Evolutionary conservation across 1,140 invertebrate genomes (phyloP), one percentile per base, ranked within the genome.

Genomic region (Drosophila sechellia): DNA sequence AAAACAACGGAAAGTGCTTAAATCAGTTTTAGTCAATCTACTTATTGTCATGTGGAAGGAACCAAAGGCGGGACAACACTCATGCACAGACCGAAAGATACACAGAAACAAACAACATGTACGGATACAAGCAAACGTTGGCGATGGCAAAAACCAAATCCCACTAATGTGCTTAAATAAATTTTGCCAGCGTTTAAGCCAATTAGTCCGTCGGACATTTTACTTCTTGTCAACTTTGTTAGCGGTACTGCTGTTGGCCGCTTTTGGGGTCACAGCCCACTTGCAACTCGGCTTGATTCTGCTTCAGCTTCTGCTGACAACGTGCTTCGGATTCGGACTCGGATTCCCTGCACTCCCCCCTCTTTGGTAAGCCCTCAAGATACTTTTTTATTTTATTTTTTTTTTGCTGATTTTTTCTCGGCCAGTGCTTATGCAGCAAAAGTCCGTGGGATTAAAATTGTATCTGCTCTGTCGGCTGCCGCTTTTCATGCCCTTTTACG

Each of bases 131-230:
- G 31, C 43, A 17, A 49, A 31, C 48, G 57, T 22, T 45, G 63
- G 57, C 61, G 63, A 31, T 31, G 31, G 73, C 72, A 80, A 80
- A 86, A 83, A 83, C 75, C 84, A 87, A 91, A 91, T 90, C 90
- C 90, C 90, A 91, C 90, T 91, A 91, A 91, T 91, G 90, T 91
- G 83, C 81, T 91, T 91, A 91, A 91, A 91, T 91, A 91, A 91
- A 91, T 91, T 91, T 91, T 84, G 80, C 84, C 84, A 89, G 84
- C 84, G 84, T 91, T 91, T 91, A 91, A 91, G 90, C 90, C 90
- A 91, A 91, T 91, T 91, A 91, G 90, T 91, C 90, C 90, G 83
- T 90, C 84, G 85, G 84, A 91, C 90, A 91, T 91, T 91, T 91
- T 90, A 90, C 90, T 91, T 91, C 90, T 87, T 91, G 90, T 91